These are phyloP conservation scores for Drosophila tropicalis DNA, from an alignment of 1,140 invertebrate species.

Conservation along the genomic window DNA sequence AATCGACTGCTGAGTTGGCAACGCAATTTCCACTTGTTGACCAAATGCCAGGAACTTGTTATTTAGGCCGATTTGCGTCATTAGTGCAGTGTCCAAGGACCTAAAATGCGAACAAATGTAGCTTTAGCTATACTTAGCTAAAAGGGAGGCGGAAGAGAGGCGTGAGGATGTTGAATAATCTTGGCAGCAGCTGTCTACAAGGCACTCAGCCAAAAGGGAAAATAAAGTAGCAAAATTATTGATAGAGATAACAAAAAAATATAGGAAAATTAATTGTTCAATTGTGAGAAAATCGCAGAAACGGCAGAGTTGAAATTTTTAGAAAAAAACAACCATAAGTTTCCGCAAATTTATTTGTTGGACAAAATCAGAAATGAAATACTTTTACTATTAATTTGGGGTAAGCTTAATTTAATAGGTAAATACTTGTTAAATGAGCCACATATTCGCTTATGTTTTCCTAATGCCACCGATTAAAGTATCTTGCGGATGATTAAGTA, in stretches of 20 bases:
- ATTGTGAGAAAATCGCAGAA: neutral
- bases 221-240: slow-evolving; percentile 22
- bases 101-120: slow-evolving; percentile 41
- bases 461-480: too few relatives aligned
- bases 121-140: too few relatives aligned
- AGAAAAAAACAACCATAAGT: too few relatives aligned
- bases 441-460: too few relatives aligned
- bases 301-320: too few relatives aligned
- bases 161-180: slow-evolving; percentile 5
- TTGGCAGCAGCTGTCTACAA: slow-evolving; percentile 49
- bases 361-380: too few relatives aligned
- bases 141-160: neutral
- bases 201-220: slow-evolving; percentile 18
- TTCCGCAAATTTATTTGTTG: too few relatives aligned
- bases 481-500: neutral
- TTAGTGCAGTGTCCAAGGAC: slow-evolving; percentile 55
- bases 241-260: slow-evolving; percentile 25
- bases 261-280: slow-evolving; percentile 1
- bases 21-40: slow-evolving; percentile 56
- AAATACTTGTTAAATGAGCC: too few relatives aligned
- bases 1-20: slow-evolving; percentile 60
- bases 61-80: slow-evolving; percentile 75
- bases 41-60: slow-evolving; percentile 69
- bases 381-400: too few relatives aligned
- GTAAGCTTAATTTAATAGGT: too few relatives aligned